Evolutionary conservation across 1,140 invertebrate genomes (phyloP), one percentile per base, ranked within the genome.

Genomic region (Helicoverpa armigera): DNA sequence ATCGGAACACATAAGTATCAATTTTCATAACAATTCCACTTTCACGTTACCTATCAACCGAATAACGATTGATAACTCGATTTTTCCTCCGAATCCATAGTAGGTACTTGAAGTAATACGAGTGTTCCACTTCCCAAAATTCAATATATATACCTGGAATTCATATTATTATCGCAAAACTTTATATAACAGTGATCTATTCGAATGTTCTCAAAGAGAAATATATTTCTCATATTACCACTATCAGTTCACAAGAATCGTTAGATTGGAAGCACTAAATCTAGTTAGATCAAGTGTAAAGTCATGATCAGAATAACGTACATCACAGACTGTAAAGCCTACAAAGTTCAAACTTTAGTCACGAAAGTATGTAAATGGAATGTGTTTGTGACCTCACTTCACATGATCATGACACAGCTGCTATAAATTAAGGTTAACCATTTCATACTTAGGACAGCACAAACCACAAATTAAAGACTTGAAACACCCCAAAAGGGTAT

Each of bases 181-280:
- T 76, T 76, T 61, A 76, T 35, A 18, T 76, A 29, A 58, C 50
- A 50, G 51, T 35, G 65, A 69, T 70, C 31, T 79, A 79, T 79
- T 70, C 53, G 53, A 70, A 79, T 29, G 53, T 16, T 79, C 50
- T 70, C 11, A 13, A 60, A n/a, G 18, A 53, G 50, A 77, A 43
- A 67, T 65, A 58, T 81, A 56, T 69, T 14, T 81, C 48, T 77
- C 74, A 82, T 54, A 82, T 61, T 61, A 58, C 12, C 51, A 70
- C 76, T 70, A 82, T 77, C 80, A 81, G 73, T 81, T 77, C 54
- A 16, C 65, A 58, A 61, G 69, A 67, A 78, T 73, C 75, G 56
- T 65, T 53, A 82, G 74, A 82, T 82, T 82, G 80, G 61, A 72
- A 67, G 43, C n/a, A 54, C 35, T 81, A 77, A 81, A 77, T 76